phyloP scores from a whole-genome alignment of 2,888 invertebrate species.

The Drosophila incognita region DNA sequence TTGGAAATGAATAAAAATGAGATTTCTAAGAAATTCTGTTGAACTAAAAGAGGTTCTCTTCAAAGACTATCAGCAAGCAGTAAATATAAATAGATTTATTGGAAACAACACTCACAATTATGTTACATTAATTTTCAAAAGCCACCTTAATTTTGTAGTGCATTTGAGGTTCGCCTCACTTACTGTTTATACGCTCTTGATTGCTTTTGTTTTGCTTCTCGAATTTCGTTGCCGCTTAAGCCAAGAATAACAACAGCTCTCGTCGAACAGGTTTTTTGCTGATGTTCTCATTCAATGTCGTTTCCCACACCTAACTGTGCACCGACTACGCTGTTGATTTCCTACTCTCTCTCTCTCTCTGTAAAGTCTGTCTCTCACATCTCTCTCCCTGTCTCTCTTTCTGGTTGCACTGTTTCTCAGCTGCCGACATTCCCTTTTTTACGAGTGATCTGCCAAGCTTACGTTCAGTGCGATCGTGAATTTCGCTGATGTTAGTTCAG shows the following conservation, averaged over 20 bases:
- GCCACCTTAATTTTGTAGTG: constrained; percentile 6
- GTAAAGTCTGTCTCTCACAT: background rate
- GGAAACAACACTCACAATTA: background rate
- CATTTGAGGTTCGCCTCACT: constrained; percentile 5
- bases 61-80: background rate
- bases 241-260: constrained; percentile 35
- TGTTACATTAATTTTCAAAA: background rate
- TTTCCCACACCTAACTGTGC: constrained; percentile 10
- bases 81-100: background rate
- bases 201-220: constrained; percentile 41
- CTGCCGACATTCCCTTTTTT: constrained; percentile 5
- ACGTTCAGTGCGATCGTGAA: constrained; percentile 54
- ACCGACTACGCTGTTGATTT: constrained; percentile 5
- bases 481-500: constrained; percentile 42
- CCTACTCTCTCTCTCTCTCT: background rate
- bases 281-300: background rate
- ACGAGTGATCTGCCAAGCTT: constrained; percentile 28
- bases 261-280: constrained; percentile 52
- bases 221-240: constrained; percentile 26
- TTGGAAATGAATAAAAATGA: background rate
- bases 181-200: constrained; percentile 1
- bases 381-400: constrained; percentile 4
- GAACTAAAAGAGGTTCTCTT: constrained; percentile 1
- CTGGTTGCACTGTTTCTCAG: constrained; percentile 5
- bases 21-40: background rate